Percentiles rank a stretch among this genome's conserved stretches.
These are phyloP conservation scores for Ariopsis seemanni DNA, from an alignment of 2,113 vertebrate species.

Conservation along the genomic window DNA sequence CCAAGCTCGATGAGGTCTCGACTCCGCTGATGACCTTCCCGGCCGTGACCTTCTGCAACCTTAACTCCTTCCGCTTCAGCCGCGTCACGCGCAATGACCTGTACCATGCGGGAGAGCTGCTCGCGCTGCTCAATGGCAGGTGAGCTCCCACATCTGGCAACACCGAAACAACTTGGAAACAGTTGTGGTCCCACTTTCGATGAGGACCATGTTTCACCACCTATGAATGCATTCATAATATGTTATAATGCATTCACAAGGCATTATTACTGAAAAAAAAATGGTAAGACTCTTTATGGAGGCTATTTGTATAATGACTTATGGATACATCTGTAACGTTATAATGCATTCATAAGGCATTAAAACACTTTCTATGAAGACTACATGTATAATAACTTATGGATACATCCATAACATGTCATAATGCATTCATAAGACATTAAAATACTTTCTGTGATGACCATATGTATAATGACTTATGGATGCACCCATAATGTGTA, in stretches of 20 bases:
- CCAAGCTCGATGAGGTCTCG: slow-evolving; percentile 94
- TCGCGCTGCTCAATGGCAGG: slow-evolving; percentile 96
- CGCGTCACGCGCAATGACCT: slow-evolving; percentile 96
- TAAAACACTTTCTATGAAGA: neutral
- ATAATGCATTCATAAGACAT: neutral
- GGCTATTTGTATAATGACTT: neutral
- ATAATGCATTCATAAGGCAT: neutral
- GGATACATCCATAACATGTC: neutral
- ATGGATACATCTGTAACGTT: neutral
- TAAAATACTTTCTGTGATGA: neutral
- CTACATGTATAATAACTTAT: neutral
- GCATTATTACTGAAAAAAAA: neutral
- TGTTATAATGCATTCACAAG: neutral
- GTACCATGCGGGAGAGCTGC: slow-evolving; percentile 96
- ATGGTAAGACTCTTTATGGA: neutral
- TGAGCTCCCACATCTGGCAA: slow-evolving; percentile 65
- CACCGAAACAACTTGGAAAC: neutral
- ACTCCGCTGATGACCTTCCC: slow-evolving; percentile 87
- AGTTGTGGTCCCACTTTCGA: neutral
- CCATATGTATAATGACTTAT: neutral
- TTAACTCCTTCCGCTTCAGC: slow-evolving; percentile 97
- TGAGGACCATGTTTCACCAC: neutral
- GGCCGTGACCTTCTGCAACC: slow-evolving; percentile 96
- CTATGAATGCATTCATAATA: neutral
- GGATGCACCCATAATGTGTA: neutral